Conservation (phyloP, 37 sponge, comb jelly and placozoan genomes). For the Amphimedon queenslandica region DNA sequence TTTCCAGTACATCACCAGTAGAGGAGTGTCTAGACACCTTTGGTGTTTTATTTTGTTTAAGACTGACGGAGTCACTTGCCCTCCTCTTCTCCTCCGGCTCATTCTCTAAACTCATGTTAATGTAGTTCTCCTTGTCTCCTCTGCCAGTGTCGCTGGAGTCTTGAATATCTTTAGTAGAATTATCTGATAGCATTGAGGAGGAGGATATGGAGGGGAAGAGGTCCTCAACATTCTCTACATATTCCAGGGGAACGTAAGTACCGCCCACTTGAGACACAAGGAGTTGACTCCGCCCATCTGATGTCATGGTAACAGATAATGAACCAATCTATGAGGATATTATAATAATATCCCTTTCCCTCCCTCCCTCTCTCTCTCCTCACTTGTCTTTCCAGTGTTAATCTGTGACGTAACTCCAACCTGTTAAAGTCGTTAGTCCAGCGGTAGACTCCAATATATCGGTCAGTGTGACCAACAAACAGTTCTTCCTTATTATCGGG, state of each 20-base stretch:
- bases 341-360: not conserved
- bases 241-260: slow-evolving; percentile 45
- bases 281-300: slow-evolving; percentile 23
- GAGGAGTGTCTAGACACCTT: no score
- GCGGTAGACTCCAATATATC: slow-evolving; percentile 49
- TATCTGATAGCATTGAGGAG: no score
- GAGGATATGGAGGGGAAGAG: no score
- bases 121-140: no score
- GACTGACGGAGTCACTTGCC: no score
- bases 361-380: not conserved
- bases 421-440: slow-evolving; percentile 30
- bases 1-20: no score
- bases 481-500: slow-evolving; percentile 31
- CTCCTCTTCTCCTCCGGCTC: no score
- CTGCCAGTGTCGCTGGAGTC: no score
- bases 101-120: no score
- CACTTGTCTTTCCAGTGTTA: slow-evolving; percentile 52
- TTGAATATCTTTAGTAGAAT: no score
- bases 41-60: no score
- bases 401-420: slow-evolving; percentile 21
- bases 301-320: slow-evolving; percentile 30
- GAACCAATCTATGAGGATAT: slow-evolving; percentile 55
- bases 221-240: no score
- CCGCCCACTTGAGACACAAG: slow-evolving; percentile 80
- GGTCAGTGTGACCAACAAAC: slow-evolving; percentile 71